A percentile compares a stretch with the other conserved stretches of the same genome.
Evolutionary conservation across 2,888 invertebrate species (phyloP).

Genomic region (Phlogophora meticulosa): DNA sequence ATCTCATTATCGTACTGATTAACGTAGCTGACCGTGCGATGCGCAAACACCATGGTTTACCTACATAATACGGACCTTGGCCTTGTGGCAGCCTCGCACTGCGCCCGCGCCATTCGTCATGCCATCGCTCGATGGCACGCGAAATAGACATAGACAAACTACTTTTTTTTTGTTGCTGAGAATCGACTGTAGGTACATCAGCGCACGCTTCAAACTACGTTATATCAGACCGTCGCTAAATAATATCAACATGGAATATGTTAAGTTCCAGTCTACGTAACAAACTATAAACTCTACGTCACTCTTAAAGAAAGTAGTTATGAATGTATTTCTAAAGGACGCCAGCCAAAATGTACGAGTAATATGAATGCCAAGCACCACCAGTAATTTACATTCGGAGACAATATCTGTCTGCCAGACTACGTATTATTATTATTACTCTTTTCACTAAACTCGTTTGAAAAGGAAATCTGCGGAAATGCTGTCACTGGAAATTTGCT

Average conservation of each 20-base stretch:
- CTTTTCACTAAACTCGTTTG: constrained; percentile 58
- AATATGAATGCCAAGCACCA: constrained; percentile 50
- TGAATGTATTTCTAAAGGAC: constrained; percentile 52
- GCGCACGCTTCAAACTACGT: not conserved
- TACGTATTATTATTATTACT: constrained; percentile 57
- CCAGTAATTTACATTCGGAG: constrained; percentile 57
- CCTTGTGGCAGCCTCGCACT: constrained; percentile 72
- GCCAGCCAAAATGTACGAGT: constrained; percentile 58
- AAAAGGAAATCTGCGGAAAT: constrained; percentile 54
- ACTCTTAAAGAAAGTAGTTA: constrained; percentile 48
- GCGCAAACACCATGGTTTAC: constrained; percentile 78
- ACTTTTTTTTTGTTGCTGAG: constrained; percentile 27
- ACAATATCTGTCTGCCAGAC: constrained; percentile 60
- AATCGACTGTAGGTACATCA: not conserved
- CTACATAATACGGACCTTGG: constrained; percentile 82
- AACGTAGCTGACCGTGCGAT: constrained; percentile 55
- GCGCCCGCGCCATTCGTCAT: constrained; percentile 58
- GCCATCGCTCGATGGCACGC: constrained; percentile 60
- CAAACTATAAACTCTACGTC: constrained; percentile 36
- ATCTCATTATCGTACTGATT: constrained; percentile 60
- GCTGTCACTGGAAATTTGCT: constrained; percentile 35
- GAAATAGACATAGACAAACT: constrained; percentile 36
- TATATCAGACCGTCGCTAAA: not conserved
- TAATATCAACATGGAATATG: constrained; percentile 22
- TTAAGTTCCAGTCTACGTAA: constrained; percentile 28